These are phyloP conservation scores for Numenius phaeopus DNA, from an alignment of 2,797 vertebrate species.

Conservation along the genomic window DNA sequence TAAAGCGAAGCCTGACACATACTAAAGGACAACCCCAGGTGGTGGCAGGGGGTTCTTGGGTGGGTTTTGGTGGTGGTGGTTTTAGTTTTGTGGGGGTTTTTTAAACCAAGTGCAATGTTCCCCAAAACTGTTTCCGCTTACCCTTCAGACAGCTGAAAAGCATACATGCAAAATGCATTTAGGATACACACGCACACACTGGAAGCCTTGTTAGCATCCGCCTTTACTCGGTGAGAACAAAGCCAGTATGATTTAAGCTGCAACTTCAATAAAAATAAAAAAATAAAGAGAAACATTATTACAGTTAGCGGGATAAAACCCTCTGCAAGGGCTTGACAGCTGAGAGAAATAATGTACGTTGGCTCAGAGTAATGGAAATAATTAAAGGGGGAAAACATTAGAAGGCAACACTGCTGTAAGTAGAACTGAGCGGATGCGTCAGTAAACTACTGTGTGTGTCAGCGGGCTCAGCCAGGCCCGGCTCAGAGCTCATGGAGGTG, in stretches of 20 bases:
- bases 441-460: background rate
- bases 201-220: constrained; percentile 38
- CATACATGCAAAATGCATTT: background rate
- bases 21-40: background rate
- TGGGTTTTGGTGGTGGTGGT: background rate
- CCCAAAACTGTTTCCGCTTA: background rate
- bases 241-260: constrained; percentile 39
- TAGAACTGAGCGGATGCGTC: background rate
- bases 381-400: constrained; percentile 57
- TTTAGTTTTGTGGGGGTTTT: background rate
- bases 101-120: background rate
- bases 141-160: constrained; percentile 32
- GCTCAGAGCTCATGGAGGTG: background rate
- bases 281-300: constrained; percentile 13
- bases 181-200: background rate
- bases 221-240: constrained; percentile 49
- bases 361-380: constrained; percentile 64
- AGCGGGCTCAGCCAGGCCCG: background rate
- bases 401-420: background rate
- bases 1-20: background rate
- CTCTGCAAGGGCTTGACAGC: constrained; percentile 54
- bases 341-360: constrained; percentile 26
- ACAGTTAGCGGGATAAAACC: constrained; percentile 45
- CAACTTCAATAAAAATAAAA: constrained; percentile 26
- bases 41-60: fast-evolving